A percentile compares a stretch with the other conserved stretches of the same genome.
phyloP scores from a whole-genome alignment of 2,797 vertebrate species.

The Craterocephalus amniculus region DNA sequence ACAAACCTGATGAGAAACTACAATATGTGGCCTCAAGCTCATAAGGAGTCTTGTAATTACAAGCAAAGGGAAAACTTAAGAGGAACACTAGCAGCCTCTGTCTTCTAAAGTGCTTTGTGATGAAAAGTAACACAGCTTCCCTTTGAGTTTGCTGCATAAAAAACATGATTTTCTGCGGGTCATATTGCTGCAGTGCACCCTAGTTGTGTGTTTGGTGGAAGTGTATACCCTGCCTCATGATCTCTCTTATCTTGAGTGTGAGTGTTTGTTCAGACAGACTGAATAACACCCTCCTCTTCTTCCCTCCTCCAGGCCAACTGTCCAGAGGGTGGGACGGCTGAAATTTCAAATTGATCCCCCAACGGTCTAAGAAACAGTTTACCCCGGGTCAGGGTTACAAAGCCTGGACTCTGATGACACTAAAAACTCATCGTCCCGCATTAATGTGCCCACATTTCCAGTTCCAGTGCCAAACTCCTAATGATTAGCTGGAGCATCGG shows the following conservation, averaged over 20 bases:
- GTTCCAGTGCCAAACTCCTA: conserved; percentile 4
- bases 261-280: conserved; percentile 50
- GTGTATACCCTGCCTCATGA: conserved; percentile 48
- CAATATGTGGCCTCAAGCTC: conserved; percentile 56
- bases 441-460: conserved; percentile 16
- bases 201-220: conserved; percentile 38
- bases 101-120: conserved; percentile 52
- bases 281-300: conserved; percentile 53
- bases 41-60: conserved; percentile 66
- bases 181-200: conserved; percentile 40
- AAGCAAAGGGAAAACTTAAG: conserved; percentile 35
- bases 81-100: conserved; percentile 42
- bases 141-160: conserved; percentile 45
- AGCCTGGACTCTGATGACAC: conserved; percentile 29
- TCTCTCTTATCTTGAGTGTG: conserved; percentile 58
- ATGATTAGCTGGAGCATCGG: conserved; percentile 20
- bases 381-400: conserved; percentile 41
- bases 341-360: conserved; percentile 69
- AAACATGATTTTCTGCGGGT: conserved; percentile 33
- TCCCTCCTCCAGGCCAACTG: conserved; percentile 51
- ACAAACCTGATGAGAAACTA: conserved; percentile 70
- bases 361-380: conserved; percentile 57
- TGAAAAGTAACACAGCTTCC: conserved; percentile 58
- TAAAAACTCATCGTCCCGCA: conserved; percentile 34
- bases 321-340: conserved; percentile 60